phyloP scores from a whole-genome alignment of 2,888 invertebrate genomes.

The Anthrax anthrax region DNA sequence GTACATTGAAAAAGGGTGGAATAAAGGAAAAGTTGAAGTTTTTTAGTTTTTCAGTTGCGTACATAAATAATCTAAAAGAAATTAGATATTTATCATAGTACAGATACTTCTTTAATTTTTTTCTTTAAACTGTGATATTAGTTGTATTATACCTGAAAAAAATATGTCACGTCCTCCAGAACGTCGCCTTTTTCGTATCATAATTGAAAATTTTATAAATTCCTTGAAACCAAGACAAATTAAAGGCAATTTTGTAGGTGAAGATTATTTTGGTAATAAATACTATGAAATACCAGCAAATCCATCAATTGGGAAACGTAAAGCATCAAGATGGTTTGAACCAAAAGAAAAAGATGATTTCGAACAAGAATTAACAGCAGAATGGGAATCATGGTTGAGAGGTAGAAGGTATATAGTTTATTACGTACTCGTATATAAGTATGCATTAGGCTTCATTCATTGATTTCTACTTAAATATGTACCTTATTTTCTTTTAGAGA shows the following conservation, averaged over 20 bases:
- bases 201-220: slow-evolving; percentile 29
- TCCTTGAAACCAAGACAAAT: slow-evolving; percentile 37
- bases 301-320: slow-evolving; percentile 48
- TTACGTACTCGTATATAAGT: no score
- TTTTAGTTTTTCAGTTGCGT: no score
- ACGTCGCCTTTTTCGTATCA: slow-evolving; percentile 27
- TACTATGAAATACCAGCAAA: slow-evolving; percentile 66
- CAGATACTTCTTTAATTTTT: no score
- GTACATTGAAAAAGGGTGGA: no score
- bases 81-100: no score
- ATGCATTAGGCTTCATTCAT: not conserved
- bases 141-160: no score
- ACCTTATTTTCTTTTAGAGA: slow-evolving; percentile 34
- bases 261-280: slow-evolving; percentile 67
- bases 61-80: no score
- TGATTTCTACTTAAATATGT: no score
- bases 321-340: slow-evolving; percentile 56
- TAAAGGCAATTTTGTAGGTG: slow-evolving; percentile 45
- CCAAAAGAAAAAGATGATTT: slow-evolving; percentile 46
- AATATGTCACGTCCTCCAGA: slow-evolving; percentile 21
- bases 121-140: no score
- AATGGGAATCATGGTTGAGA: slow-evolving; percentile 82
- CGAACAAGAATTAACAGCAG: slow-evolving; percentile 61
- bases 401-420: slow-evolving; percentile 39
- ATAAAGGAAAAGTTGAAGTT: no score